Conservation (phyloP, 2,888 invertebrate species). For the Masnerella sp. region DNA sequence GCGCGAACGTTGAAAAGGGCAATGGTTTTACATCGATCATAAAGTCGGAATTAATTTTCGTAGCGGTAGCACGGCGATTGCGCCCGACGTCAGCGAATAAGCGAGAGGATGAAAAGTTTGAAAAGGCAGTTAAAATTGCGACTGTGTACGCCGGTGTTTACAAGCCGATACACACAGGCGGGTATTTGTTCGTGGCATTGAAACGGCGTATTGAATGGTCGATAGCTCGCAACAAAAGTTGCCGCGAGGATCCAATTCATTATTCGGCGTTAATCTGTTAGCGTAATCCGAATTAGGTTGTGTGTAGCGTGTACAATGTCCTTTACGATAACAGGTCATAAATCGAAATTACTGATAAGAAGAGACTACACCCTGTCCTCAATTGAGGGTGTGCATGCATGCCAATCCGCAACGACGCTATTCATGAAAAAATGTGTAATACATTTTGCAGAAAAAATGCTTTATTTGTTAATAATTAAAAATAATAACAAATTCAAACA, state of each 20-base stretch:
- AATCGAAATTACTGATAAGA: constrained; percentile 71
- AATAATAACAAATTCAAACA: too few relatives aligned
- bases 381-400: constrained; percentile 33
- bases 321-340: constrained; percentile 71
- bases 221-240: constrained; percentile 43
- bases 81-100: constrained; percentile 18
- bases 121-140: constrained; percentile 12
- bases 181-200: constrained; percentile 34
- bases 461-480: too few relatives aligned
- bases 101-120: constrained; percentile 29
- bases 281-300: constrained; percentile 69
- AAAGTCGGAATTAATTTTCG: constrained; percentile 18
- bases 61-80: constrained; percentile 8
- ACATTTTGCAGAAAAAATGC: too few relatives aligned
- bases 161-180: constrained; percentile 27
- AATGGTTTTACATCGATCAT: constrained; percentile 13
- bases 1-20: neutral
- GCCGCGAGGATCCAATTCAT: constrained; percentile 55
- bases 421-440: too few relatives aligned
- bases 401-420: constrained; percentile 39
- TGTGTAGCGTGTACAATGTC: constrained; percentile 65
- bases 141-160: constrained; percentile 23
- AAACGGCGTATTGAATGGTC: constrained; percentile 24
- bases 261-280: constrained; percentile 67
- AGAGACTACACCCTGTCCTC: constrained; percentile 57